Percentiles rank a stretch among this genome's conserved stretches.
Evolutionary conservation across 2,888 invertebrate genomes (phyloP).

Genomic region (Pristionchus japonicus): DNA sequence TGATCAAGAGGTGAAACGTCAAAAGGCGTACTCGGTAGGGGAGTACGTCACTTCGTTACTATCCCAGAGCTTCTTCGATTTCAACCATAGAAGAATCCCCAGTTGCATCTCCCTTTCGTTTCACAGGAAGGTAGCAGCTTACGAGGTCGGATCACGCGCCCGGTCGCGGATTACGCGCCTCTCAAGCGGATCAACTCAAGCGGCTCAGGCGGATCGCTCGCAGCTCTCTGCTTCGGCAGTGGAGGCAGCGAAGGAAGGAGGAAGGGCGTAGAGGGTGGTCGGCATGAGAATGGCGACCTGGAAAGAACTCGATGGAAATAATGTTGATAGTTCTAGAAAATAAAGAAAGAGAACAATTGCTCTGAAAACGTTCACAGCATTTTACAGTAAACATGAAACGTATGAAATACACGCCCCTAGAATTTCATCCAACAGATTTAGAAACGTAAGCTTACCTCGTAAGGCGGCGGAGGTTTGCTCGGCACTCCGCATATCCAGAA

Average conservation of each 20-base stretch:
- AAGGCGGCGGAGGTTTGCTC: slow-evolving; percentile 40
- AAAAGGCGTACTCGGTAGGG: not conserved
- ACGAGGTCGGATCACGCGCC: not conserved
- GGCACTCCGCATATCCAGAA: slow-evolving; percentile 47
- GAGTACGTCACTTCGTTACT: not conserved
- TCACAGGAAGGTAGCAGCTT: not conserved
- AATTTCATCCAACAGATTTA: too few relatives aligned
- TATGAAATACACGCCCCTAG: too few relatives aligned
- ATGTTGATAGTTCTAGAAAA: not conserved
- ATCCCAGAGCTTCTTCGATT: not conserved
- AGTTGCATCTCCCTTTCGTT: not conserved
- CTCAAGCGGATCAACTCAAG: not conserved
- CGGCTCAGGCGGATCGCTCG: not conserved
- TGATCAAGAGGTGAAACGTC: not conserved
- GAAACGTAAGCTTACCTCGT: not conserved
- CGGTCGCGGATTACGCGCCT: not conserved
- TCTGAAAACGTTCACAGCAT: too few relatives aligned
- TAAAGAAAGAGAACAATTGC: too few relatives aligned
- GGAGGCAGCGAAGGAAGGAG: not conserved
- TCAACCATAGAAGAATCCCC: too few relatives aligned
- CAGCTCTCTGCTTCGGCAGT: not conserved
- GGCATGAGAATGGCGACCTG: slow-evolving; percentile 43
- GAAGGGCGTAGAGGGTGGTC: not conserved
- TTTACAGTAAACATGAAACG: too few relatives aligned
- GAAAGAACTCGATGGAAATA: not conserved